Base-by-base conservation (phyloP, 2,888 invertebrate genomes). In the Hemithea aestivaria region DNA sequence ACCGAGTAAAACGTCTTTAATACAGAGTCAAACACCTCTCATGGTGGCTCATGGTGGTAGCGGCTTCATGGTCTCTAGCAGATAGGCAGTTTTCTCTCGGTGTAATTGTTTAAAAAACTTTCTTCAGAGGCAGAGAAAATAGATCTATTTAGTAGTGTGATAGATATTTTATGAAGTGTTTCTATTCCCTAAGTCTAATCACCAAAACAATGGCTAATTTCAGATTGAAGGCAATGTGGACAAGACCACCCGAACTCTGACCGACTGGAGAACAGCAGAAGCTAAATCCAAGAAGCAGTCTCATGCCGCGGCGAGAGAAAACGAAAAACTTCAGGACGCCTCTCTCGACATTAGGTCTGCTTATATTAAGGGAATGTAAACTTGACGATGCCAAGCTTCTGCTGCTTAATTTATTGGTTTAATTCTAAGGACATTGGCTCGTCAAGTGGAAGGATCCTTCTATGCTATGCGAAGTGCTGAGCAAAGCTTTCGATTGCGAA, bases 271-370 rank as follows among this genome's bases (percentile, higher is more conserved):
- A 35, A 89, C 92, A 8, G 93, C 94, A 12, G 96, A 98, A 73
- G 91, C 92, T 1, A 97, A 96, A 80, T 92, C 94, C 33, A 97
- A 97, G 79, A 96, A 96, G 69, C 91, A 93, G 44, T 95, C 96
- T 45, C 97, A 96, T 71, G 81, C 92, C 0, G 93, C 94, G 48
- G 95, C 96, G 0, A 90, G 96, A 38, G 97, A 97, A 59, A 96
- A 96, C 69, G 97, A 98, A 77, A 95, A 96, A 68, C 83, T 96
- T 24, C 96, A 97, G 72, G 97, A 97, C 64, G 92, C 92, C 24
- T 67, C 78, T 2, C 56, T 83, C 57, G 87, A 87, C 35, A 72
- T 67, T 67, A 84, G 87, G 87, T 87, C 68, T 77, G 78, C 62
- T 43, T 48, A 42, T 2, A 22, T 26, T 7, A 27, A 10, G 20